phyloP scores from a whole-genome alignment of 2,113 vertebrate species.

The Aptenodytes forsteri region DNA sequence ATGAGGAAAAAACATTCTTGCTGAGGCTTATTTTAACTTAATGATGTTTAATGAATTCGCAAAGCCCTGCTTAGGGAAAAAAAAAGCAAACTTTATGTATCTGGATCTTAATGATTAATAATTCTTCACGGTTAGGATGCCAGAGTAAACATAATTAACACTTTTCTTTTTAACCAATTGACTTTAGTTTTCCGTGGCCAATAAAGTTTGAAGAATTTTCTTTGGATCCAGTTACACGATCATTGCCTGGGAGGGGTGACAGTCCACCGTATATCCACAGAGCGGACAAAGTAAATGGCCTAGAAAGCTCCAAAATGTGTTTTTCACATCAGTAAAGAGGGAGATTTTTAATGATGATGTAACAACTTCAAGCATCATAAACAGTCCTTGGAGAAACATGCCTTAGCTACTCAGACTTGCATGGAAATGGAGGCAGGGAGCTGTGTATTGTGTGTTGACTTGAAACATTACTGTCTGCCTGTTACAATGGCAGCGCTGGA shows the following conservation, averaged over 20 bases:
- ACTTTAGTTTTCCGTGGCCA: slow-evolving; percentile 48
- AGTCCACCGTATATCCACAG: not conserved
- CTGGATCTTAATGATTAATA: slow-evolving; percentile 48
- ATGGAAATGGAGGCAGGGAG: not conserved
- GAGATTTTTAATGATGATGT: slow-evolving; percentile 55
- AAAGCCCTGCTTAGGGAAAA: not conserved
- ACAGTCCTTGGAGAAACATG: slow-evolving; percentile 20
- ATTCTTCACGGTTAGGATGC: slow-evolving; percentile 10
- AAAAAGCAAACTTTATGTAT: not conserved
- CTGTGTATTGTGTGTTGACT: not conserved
- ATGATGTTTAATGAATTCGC: slow-evolving; percentile 44
- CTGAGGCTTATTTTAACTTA: not conserved
- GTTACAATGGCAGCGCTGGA: not conserved
- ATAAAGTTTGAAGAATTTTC: slow-evolving; percentile 67
- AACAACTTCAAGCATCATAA: slow-evolving; percentile 54
- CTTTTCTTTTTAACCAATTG: slow-evolving; percentile 54
- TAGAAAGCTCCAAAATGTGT: slow-evolving; percentile 53
- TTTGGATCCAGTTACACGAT: slow-evolving; percentile 57
- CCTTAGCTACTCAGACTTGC: not conserved
- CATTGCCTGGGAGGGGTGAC: slow-evolving; percentile 47
- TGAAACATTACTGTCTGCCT: not conserved
- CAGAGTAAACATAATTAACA: slow-evolving; percentile 62
- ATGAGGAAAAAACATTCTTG: not conserved
- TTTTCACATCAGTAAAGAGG: slow-evolving; percentile 42
- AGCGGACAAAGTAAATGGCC: slow-evolving; percentile 41